Percentiles rank a stretch among this genome's conserved stretches.
Evolutionary conservation across 53 echinoderm and acorn worm genomes (phyloP).

Genomic region (Apostichopus leukothele): DNA sequence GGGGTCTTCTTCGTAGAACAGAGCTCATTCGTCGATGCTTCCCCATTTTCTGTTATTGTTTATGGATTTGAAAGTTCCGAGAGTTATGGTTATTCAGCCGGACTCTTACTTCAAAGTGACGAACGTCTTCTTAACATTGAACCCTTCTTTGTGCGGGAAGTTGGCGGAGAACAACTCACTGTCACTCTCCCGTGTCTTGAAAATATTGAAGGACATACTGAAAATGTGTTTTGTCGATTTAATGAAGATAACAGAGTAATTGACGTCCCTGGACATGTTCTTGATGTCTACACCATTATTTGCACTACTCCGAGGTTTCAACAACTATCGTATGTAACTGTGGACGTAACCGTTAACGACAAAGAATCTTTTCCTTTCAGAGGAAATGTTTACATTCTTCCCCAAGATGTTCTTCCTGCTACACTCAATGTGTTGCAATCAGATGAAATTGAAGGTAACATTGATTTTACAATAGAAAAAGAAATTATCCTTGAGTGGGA

Average conservation of each 20-base stretch:
- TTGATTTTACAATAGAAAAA: constrained; percentile 25
- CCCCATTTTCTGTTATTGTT: constrained; percentile 62
- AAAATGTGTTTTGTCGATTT: constrained; percentile 50
- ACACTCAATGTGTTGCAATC: constrained; percentile 25
- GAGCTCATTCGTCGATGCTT: background rate
- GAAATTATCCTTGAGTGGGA: constrained; percentile 39
- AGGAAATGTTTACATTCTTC: constrained; percentile 57
- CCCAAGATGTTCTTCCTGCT: constrained; percentile 49
- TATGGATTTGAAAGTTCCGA: constrained; percentile 64
- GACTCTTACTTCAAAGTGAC: constrained; percentile 58
- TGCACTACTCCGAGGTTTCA: constrained; percentile 62
- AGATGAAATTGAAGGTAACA: background rate
- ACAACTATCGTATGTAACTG: constrained; percentile 37
- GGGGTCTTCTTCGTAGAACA: constrained; percentile 59
- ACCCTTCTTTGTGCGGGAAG: constrained; percentile 62
- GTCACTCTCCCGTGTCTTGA: constrained; percentile 59
- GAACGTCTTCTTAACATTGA: constrained; percentile 39
- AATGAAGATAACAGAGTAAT: constrained; percentile 25
- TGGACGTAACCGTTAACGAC: constrained; percentile 54
- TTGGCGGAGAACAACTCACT: constrained; percentile 58
- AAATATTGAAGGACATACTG: background rate
- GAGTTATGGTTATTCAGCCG: constrained; percentile 69
- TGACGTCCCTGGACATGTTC: constrained; percentile 33
- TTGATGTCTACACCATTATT: constrained; percentile 42
- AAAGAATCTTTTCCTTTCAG: constrained; percentile 50